Conservation (phyloP, 1,140 invertebrate genomes). For the Drosophila seguyi region DNA sequence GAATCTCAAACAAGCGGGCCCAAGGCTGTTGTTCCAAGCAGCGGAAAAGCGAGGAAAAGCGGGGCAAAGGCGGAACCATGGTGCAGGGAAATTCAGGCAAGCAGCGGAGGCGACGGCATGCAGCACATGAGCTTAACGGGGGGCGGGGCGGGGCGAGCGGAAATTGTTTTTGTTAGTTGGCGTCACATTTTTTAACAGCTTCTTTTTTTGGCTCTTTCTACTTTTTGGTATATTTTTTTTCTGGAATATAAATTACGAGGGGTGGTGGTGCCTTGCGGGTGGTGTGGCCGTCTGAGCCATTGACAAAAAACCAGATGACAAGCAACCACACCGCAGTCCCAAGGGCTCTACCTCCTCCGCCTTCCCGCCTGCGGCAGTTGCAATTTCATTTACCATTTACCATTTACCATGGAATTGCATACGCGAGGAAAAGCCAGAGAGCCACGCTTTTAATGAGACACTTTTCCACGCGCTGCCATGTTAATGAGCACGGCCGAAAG, state of each 20-base stretch:
- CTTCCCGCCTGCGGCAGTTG: slow-evolving; percentile 6
- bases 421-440: slow-evolving; percentile 26
- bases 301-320: slow-evolving; percentile 21
- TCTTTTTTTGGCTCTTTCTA: slow-evolving; percentile 16
- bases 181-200: slow-evolving; percentile 64
- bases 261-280: background rate
- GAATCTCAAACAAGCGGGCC: slow-evolving; percentile 80
- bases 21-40: slow-evolving; percentile 70
- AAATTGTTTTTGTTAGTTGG: slow-evolving; percentile 76
- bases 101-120: slow-evolving; percentile 16
- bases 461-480: slow-evolving; percentile 56
- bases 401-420: slow-evolving; percentile 33
- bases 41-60: slow-evolving; percentile 28
- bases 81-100: slow-evolving; percentile 22
- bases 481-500: slow-evolving; percentile 61
- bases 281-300: slow-evolving; percentile 10
- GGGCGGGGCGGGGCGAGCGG: slow-evolving; percentile 31
- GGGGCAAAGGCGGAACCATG: background rate
- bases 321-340: slow-evolving; percentile 9
- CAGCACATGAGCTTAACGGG: slow-evolving; percentile 44
- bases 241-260: slow-evolving; percentile 45
- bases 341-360: background rate
- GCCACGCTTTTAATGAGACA: slow-evolving; percentile 74
- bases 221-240: slow-evolving; percentile 12
- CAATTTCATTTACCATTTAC: slow-evolving; percentile 55